Evolutionary conservation across 2,888 invertebrate genomes (phyloP).

Genomic region (Philereme vetulata): DNA sequence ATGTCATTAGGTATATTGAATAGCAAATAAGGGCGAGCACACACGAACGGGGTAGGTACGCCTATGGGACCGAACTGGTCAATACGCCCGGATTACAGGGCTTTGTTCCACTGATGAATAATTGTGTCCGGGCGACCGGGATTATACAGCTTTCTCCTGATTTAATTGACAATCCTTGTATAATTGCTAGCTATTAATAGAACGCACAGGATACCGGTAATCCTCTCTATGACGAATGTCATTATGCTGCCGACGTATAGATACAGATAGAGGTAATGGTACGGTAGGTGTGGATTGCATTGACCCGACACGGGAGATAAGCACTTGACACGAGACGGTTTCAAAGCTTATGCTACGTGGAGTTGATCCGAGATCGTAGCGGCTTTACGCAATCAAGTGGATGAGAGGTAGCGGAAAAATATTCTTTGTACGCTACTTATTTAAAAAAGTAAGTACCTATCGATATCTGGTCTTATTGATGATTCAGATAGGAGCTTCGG

Average conservation of each 20-base stretch:
- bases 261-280: neutral
- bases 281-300: constrained; percentile 19
- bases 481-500: too few species aligned
- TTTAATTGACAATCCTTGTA: constrained; percentile 78
- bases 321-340: constrained; percentile 33
- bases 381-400: constrained; percentile 6
- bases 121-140: constrained; percentile 77
- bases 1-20: constrained; percentile 62
- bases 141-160: constrained; percentile 77
- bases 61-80: constrained; percentile 60
- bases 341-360: constrained; percentile 29
- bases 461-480: too few species aligned
- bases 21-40: constrained; percentile 58
- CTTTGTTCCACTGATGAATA: constrained; percentile 79
- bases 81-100: constrained; percentile 74
- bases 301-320: constrained; percentile 20
- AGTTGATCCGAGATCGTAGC: constrained; percentile 29
- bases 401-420: neutral
- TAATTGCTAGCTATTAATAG: constrained; percentile 75
- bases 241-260: constrained; percentile 13
- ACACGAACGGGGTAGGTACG: constrained; percentile 47
- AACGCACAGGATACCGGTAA: constrained; percentile 61
- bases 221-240: constrained; percentile 47
- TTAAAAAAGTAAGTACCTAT: neutral
- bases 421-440: neutral